Conservation (phyloP, 2,113 vertebrate genomes). For the Pangasianodon hypophthalmus region DNA sequence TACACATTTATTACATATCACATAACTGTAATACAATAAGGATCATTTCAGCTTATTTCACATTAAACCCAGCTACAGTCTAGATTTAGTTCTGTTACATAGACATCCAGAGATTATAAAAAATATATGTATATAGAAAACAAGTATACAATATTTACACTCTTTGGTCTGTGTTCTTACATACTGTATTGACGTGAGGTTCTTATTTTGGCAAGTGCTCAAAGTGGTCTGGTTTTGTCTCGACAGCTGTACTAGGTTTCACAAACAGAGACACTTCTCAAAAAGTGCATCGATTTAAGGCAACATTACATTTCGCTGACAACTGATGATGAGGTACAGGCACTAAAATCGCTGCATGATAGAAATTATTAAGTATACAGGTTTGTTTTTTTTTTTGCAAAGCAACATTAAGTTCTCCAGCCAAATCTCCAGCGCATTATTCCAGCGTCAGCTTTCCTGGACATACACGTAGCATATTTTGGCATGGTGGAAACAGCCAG, state of each 20-base stretch:
- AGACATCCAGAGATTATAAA: neutral
- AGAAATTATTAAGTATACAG: neutral
- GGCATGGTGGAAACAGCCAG: neutral
- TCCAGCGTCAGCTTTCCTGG: neutral
- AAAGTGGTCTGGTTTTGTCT: neutral
- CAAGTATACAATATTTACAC: constrained; percentile 47
- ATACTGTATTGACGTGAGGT: neutral
- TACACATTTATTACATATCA: neutral
- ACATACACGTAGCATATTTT: neutral
- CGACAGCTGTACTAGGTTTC: neutral
- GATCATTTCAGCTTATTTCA: neutral
- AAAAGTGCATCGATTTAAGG: constrained; percentile 8
- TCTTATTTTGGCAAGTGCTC: constrained; percentile 26
- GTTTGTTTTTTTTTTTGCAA: neutral
- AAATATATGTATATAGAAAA: constrained; percentile 15
- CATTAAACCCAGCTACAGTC: constrained; percentile 2
- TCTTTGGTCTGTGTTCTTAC: constrained; percentile 23
- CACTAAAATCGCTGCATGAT: neutral
- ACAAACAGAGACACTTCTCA: neutral
- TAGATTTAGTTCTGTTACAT: neutral
- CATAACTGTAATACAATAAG: neutral
- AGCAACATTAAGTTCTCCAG: neutral
- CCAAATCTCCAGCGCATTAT: neutral
- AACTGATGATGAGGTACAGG: neutral
- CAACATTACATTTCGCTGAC: neutral